Evolutionary conservation across 2,888 invertebrate genomes (phyloP), one percentile per base, ranked within the genome.

Genomic region (Mythimna ferrago): DNA sequence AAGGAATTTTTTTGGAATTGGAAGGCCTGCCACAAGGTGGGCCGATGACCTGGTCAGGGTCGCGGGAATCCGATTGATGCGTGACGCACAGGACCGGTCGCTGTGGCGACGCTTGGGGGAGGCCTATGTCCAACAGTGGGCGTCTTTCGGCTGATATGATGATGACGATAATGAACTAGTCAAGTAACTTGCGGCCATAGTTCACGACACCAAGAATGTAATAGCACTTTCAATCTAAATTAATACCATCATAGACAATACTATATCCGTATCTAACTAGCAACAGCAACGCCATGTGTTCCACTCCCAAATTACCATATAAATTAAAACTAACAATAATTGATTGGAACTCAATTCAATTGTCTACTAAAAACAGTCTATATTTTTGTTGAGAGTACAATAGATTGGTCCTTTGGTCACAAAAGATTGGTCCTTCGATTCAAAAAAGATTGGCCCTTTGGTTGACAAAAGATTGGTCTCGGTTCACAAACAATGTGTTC

Each of bases 261-360:
- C 35, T 19, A 48, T 60, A 53, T 61, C 53, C 41, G 3, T 57
- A 76, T 44, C 70, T 35, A 14, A n/a, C 35, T 38, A 32, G n/a
- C 48, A 21, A 64, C 60, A 60, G 26, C 2, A 2, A 32, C 51
- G 51, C 54, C 64, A 41, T 72, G 66, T 73, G 62, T 48, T 57
- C 53, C 48, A 58, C 21, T 72, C 48, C 26, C 16, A 61, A 60
- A 73, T 79, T 74, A 73, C 35, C 67, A 67, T 76, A 69, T 63
- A 80, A 79, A 79, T 82, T 73, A 80, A 76, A 67, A 58, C 71
- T 71, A 82, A 76, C 80, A 66, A n/a, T 53, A 66, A 80, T 76
- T 72, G 63, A 73, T 68, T 71, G 67, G 44, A 54, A 62, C 19
- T 51, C 57, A 61, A 71, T 67, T 58, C 67, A 41, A 67, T 75